phyloP scores from a whole-genome alignment of 2,797 vertebrate genomes.

The Sparidentex hasta region DNA sequence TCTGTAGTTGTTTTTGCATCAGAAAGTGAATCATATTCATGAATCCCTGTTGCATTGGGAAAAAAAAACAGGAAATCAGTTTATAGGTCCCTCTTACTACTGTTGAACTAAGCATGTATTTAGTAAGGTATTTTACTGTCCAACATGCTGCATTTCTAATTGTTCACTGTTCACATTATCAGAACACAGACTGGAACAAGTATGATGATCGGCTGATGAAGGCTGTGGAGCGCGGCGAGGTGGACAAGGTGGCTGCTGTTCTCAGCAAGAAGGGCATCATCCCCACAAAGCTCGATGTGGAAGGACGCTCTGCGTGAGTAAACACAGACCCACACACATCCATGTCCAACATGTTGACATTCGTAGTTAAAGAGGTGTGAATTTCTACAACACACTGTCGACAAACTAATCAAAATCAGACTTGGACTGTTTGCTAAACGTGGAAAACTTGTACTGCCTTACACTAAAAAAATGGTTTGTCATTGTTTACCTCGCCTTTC shows the following conservation, averaged over 20 bases:
- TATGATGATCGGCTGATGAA: conserved; percentile 98
- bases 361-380: neutral
- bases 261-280: conserved; percentile 95
- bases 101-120: neutral
- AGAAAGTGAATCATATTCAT: neutral
- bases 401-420: neutral
- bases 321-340: neutral
- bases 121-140: neutral
- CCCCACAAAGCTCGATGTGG: conserved; percentile 94
- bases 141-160: conserved; percentile 24
- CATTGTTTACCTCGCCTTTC: neutral
- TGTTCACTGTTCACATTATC: conserved; percentile 25
- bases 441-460: neutral
- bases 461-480: neutral
- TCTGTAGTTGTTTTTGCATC: conserved; percentile 9
- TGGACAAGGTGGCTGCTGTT: conserved; percentile 93
- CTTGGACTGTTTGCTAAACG: neutral
- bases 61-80: conserved; percentile 18
- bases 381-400: neutral
- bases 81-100: neutral
- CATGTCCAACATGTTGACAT: neutral
- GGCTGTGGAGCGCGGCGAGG: conserved; percentile 95
- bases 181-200: conserved; percentile 97
- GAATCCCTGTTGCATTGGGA: neutral
- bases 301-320: conserved; percentile 98